phyloP scores from a whole-genome alignment of 2,113 vertebrate genomes.

The Corythoichthys haematopterus region DNA sequence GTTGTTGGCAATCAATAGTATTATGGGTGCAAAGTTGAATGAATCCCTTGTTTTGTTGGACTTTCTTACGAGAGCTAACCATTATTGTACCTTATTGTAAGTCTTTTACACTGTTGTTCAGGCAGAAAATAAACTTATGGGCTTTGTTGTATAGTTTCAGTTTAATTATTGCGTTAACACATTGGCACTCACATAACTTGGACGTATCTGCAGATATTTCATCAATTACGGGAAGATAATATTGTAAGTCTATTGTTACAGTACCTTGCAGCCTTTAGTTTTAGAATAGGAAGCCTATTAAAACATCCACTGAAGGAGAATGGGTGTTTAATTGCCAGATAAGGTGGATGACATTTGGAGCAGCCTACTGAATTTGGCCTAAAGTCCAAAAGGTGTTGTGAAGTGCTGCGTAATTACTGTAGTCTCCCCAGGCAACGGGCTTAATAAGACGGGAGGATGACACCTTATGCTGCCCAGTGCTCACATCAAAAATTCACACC shows the following conservation, averaged over 20 bases:
- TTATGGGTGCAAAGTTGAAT: constrained; percentile 1
- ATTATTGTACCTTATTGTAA: background rate
- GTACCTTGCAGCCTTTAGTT: constrained; percentile 37
- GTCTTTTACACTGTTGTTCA: background rate
- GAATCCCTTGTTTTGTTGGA: background rate
- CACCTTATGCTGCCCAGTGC: background rate
- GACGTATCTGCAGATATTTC: constrained; percentile 18
- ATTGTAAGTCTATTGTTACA: constrained; percentile 23
- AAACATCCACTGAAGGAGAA: constrained; percentile 41
- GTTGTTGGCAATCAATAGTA: constrained; percentile 30
- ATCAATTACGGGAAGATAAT: constrained; percentile 29
- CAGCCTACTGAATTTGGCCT: constrained; percentile 61
- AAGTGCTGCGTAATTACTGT: constrained; percentile 66
- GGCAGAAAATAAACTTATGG: background rate
- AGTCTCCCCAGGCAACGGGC: constrained; percentile 62
- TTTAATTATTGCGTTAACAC: constrained; percentile 6
- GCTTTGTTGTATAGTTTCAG: constrained; percentile 7
- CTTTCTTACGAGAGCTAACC: background rate
- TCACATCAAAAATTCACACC: background rate
- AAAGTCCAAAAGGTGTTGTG: constrained; percentile 72
- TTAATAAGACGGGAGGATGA: constrained; percentile 57
- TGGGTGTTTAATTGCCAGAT: constrained; percentile 61
- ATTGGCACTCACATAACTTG: constrained; percentile 18
- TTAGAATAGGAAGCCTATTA: constrained; percentile 44
- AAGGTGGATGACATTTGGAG: constrained; percentile 70